Evolutionary conservation across 2,888 invertebrate species (phyloP).

Genomic region (Neoscelio sp.): DNA sequence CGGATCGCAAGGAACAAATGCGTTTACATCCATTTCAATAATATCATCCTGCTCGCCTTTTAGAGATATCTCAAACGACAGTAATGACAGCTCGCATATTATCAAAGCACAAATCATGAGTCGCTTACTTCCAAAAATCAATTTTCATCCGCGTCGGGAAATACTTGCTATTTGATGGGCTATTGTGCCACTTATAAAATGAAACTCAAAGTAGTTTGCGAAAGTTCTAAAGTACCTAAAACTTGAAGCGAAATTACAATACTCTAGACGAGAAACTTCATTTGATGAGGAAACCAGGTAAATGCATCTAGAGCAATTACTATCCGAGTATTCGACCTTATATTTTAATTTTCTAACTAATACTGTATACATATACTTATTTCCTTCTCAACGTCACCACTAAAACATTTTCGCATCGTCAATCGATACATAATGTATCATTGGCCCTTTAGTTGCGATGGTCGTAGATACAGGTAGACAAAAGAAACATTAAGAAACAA

Average conservation of each 20-base stretch:
- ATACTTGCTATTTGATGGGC: slow-evolving; percentile 42
- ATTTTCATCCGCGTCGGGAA: slow-evolving; percentile 19
- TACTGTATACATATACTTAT: slow-evolving; percentile 18
- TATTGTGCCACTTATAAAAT: slow-evolving; percentile 58
- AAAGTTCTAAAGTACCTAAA: slow-evolving; percentile 50
- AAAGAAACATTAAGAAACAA: slow-evolving; percentile 50
- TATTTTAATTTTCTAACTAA: slow-evolving; percentile 44
- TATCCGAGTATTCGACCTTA: slow-evolving; percentile 25
- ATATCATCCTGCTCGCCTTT: background rate
- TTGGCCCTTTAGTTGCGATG: slow-evolving; percentile 27
- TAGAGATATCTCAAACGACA: background rate
- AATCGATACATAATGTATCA: slow-evolving; percentile 30
- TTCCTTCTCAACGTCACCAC: background rate
- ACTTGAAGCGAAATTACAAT: slow-evolving; percentile 58
- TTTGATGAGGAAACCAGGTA: slow-evolving; percentile 50
- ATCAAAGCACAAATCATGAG: slow-evolving; percentile 6
- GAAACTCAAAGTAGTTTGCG: slow-evolving; percentile 43
- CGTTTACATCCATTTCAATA: slow-evolving; percentile 26
- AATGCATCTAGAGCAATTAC: slow-evolving; percentile 54
- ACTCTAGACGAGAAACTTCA: slow-evolving; percentile 51
- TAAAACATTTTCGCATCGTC: slow-evolving; percentile 20
- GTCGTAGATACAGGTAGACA: slow-evolving; percentile 32
- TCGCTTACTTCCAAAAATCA: slow-evolving; percentile 27
- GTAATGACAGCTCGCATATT: slow-evolving; percentile 21
- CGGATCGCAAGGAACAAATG: slow-evolving; percentile 11